phyloP scores from a whole-genome alignment of 2,888 invertebrate species.

The Apotomis turbidana region DNA sequence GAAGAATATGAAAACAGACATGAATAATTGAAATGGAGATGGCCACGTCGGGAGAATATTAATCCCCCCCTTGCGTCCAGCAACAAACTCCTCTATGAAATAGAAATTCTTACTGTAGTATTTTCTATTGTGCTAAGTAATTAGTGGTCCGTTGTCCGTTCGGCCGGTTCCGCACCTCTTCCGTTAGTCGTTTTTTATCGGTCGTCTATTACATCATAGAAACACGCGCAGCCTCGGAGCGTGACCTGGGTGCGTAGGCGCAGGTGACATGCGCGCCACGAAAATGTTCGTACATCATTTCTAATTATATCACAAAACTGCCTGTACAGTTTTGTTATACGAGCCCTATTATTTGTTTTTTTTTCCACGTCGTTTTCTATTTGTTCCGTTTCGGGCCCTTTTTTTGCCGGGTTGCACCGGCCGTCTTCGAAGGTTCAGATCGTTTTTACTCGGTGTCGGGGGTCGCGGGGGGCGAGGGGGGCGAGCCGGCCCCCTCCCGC shows the following conservation, averaged over 20 bases:
- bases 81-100: not conserved
- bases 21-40: conserved; percentile 63
- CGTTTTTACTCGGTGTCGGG: conserved; percentile 72
- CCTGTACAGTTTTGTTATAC: conserved; percentile 73
- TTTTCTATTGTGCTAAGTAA: conserved; percentile 59
- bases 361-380: conserved; percentile 76
- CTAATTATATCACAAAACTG: conserved; percentile 61
- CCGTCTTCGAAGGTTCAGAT: conserved; percentile 74
- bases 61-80: conserved; percentile 47
- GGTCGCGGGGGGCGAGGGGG: conserved; percentile 54
- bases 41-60: conserved; percentile 57
- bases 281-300: conserved; percentile 55
- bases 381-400: conserved; percentile 78
- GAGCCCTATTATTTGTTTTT: conserved; percentile 74
- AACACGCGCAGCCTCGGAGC: conserved; percentile 60
- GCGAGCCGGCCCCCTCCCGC: conserved; percentile 72
- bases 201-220: conserved; percentile 73
- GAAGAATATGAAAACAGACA: conserved; percentile 58
- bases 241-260: conserved; percentile 76
- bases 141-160: conserved; percentile 61
- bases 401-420: conserved; percentile 77
- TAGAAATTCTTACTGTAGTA: conserved; percentile 39
- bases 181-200: conserved; percentile 72
- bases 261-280: conserved; percentile 77
- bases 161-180: conserved; percentile 72